Conservation (phyloP, 2,888 invertebrate species). For the Criorhina ranunculi region DNA sequence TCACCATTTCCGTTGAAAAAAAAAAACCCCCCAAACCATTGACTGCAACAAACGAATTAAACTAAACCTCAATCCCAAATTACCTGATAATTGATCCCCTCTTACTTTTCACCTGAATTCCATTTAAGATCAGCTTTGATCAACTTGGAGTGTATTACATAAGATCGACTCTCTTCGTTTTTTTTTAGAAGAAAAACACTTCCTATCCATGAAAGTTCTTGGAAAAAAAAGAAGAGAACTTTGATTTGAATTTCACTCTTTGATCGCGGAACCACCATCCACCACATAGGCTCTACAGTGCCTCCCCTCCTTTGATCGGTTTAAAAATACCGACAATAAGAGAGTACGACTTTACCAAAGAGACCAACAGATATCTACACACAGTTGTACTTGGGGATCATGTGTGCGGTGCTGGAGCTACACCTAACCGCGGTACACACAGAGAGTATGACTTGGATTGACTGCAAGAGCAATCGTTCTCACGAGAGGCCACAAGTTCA, state of each 20-base stretch:
- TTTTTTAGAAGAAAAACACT: slow-evolving; percentile 36
- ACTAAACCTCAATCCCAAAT: slow-evolving; percentile 25
- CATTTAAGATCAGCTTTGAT: slow-evolving; percentile 37
- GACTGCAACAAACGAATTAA: not conserved
- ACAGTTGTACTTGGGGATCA: slow-evolving; percentile 18
- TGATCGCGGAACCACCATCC: slow-evolving; percentile 4
- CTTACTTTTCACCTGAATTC: slow-evolving; percentile 8
- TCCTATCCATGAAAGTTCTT: slow-evolving; percentile 48
- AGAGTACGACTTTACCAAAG: slow-evolving; percentile 15
- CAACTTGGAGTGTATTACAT: slow-evolving; percentile 42
- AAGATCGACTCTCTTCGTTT: slow-evolving; percentile 32
- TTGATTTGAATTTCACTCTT: slow-evolving; percentile 31
- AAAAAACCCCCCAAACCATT: not conserved
- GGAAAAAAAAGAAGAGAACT: slow-evolving; percentile 39
- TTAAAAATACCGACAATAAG: not conserved
- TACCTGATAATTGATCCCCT: slow-evolving; percentile 34
- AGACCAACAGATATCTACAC: slow-evolving; percentile 7
- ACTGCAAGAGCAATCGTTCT: slow-evolving; percentile 70
- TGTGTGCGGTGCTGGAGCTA: slow-evolving; percentile 2
- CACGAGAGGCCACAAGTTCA: slow-evolving; percentile 84
- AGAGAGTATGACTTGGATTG: slow-evolving; percentile 36
- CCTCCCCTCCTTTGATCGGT: too few species aligned
- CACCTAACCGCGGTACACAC: not conserved
- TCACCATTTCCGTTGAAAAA: too few species aligned
- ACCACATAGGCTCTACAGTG: not conserved